A percentile compares a stretch with the other conserved stretches of the same genome.
Conservation (phyloP, 2,888 invertebrate genomes). For the Aromia moschata region DNA sequence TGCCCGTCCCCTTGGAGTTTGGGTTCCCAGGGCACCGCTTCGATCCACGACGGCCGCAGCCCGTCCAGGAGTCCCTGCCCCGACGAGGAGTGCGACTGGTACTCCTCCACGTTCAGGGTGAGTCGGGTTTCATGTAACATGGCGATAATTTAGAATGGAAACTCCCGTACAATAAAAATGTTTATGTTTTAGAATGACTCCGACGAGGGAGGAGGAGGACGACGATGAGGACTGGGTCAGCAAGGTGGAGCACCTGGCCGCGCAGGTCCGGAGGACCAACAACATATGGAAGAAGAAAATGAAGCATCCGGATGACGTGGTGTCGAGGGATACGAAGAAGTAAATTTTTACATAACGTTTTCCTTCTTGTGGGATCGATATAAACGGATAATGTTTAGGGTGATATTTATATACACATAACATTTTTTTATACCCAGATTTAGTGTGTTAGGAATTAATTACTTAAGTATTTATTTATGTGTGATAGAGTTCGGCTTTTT, state of each 20-base stretch:
- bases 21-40: constrained; percentile 50
- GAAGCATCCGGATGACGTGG: constrained; percentile 40
- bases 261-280: constrained; percentile 49
- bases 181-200: constrained; percentile 43
- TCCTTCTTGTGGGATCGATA: neutral
- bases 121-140: constrained; percentile 4
- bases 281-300: constrained; percentile 49
- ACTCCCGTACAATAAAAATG: neutral
- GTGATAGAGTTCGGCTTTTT: constrained; percentile 12
- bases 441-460: constrained; percentile 23
- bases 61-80: constrained; percentile 45
- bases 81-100: constrained; percentile 47
- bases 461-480: constrained; percentile 17
- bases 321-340: constrained; percentile 46
- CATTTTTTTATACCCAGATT: constrained; percentile 7
- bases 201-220: constrained; percentile 43
- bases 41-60: constrained; percentile 42
- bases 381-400: constrained; percentile 2
- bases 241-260: constrained; percentile 49
- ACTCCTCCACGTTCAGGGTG: constrained; percentile 50
- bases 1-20: constrained; percentile 49
- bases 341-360: constrained; percentile 18
- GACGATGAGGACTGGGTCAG: constrained; percentile 49
- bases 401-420: constrained; percentile 6
- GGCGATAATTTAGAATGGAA: neutral